These are phyloP conservation scores for Myodes glareolus DNA, from an alignment of 2,113 vertebrate genomes.

Conservation along the genomic window DNA sequence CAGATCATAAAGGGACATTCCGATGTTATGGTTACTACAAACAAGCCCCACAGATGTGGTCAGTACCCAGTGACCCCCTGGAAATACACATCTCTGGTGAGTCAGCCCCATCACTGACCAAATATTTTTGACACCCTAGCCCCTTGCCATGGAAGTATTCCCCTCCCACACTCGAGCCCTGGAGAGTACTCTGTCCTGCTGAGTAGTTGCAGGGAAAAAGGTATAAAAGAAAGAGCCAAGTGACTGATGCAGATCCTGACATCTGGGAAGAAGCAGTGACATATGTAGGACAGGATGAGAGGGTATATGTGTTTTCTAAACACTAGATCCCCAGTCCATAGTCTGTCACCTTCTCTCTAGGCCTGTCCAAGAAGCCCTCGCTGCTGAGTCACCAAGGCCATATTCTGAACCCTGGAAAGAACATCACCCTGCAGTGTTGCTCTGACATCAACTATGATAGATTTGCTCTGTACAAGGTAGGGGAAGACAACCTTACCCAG, in stretches of 20 bases:
- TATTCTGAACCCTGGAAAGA: neutral
- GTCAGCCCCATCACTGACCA: neutral
- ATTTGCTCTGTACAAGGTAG: neutral
- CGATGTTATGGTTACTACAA: neutral
- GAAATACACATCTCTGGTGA: neutral
- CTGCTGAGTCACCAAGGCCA: neutral
- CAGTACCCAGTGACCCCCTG: neutral
- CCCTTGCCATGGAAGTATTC: no score
- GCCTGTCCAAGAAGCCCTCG: neutral
- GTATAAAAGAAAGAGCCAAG: neutral
- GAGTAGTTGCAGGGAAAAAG: neutral
- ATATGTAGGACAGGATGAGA: neutral
- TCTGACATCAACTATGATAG: neutral
- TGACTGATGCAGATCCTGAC: neutral
- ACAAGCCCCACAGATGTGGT: neutral
- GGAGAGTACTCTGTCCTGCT: neutral
- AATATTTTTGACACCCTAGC: no score
- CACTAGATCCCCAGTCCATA: no score
- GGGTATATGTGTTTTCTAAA: neutral
- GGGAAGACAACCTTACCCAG: accelerated
- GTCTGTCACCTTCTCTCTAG: neutral
- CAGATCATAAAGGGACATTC: neutral
- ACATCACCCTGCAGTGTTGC: neutral
- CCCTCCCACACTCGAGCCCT: no score
- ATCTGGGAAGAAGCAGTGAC: accelerated